These are phyloP conservation scores for Macaca nemestrina DNA, from an alignment of 2,113 vertebrate species.

Conservation along the genomic window DNA sequence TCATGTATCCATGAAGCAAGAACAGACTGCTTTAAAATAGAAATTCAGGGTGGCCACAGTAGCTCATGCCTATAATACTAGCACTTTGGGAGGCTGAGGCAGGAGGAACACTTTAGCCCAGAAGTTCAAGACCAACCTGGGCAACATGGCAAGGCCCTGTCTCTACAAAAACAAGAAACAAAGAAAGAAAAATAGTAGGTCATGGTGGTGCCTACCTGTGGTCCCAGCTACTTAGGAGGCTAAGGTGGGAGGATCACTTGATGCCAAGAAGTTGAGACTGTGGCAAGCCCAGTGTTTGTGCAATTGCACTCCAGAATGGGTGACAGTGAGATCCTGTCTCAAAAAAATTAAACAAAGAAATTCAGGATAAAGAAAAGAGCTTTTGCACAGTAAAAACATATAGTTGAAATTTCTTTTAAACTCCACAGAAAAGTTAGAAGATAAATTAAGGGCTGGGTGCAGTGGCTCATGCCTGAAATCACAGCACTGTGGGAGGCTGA, in stretches of 20 bases:
- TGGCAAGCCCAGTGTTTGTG: too few relatives aligned
- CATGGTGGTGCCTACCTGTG: too few relatives aligned
- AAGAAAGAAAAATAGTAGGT: background rate
- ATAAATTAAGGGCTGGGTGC: background rate
- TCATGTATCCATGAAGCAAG: background rate
- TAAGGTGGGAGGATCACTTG: too few relatives aligned
- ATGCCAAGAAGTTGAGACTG: too few relatives aligned
- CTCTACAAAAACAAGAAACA: background rate
- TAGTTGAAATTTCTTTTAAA: background rate
- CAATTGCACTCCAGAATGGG: background rate
- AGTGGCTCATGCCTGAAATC: too few relatives aligned
- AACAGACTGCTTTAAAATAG: background rate
- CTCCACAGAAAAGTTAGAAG: background rate
- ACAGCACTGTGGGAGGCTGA: too few relatives aligned
- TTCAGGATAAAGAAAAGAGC: background rate
- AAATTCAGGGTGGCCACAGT: background rate
- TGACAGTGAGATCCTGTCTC: background rate
- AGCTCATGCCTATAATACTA: background rate
- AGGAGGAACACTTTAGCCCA: background rate
- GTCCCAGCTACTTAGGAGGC: too few relatives aligned
- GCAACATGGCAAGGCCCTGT: background rate
- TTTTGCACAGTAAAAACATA: constrained; percentile 22
- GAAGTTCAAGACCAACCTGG: background rate
- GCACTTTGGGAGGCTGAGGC: background rate
- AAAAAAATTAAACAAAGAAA: background rate